Percentiles rank a stretch among this genome's conserved stretches.
Evolutionary conservation across 2,113 vertebrate genomes (phyloP).

Genomic region (Sinosuthora webbiana): DNA sequence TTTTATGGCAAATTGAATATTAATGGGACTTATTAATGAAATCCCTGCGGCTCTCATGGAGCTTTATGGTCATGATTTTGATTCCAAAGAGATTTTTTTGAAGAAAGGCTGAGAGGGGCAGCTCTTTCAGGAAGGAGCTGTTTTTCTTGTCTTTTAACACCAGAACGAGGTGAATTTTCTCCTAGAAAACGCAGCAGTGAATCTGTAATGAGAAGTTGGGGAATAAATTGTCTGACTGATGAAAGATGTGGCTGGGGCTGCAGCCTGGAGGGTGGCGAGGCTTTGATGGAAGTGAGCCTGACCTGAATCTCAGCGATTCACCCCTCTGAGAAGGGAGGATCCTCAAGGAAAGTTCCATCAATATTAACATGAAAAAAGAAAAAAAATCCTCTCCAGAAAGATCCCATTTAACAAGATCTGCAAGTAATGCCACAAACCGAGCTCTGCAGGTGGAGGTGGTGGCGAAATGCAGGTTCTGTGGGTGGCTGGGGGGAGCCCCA

Average conservation of each 20-base stretch:
- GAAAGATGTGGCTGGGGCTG: not conserved
- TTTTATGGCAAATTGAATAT: not conserved
- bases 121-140: not conserved
- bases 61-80: not conserved
- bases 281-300: not conserved
- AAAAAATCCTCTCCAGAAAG: not conserved
- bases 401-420: not conserved
- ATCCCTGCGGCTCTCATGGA: accelerated
- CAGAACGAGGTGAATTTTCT: not conserved
- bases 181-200: not conserved
- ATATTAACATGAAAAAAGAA: not conserved
- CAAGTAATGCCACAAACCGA: not conserved
- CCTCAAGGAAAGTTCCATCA: not conserved
- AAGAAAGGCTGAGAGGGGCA: not conserved
- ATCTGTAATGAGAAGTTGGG: not conserved
- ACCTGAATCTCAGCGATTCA: not conserved
- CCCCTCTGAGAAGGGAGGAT: not conserved
- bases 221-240: not conserved
- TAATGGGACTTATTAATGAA: not conserved
- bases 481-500: not conserved
- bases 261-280: not conserved
- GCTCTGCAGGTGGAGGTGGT: no score
- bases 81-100: not conserved
- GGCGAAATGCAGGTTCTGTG: not conserved
- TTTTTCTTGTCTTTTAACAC: not conserved